Base-by-base conservation (phyloP, 2,113 vertebrate genomes). In the Amia ocellicauda region DNA sequence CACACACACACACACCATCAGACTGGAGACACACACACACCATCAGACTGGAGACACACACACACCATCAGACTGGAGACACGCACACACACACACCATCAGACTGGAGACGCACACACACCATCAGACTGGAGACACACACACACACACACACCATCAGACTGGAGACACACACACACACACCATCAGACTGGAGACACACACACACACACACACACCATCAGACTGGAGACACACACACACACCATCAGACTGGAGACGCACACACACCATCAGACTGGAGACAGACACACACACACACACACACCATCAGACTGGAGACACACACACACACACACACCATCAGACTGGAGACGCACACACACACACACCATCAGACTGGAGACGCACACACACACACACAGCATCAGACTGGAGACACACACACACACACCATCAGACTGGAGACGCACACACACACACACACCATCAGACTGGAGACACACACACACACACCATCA, bases 361-460 rank as follows among this genome's bases (percentile, higher is more conserved):
- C 47, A 8, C 7, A 50, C 47, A 5, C 47, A 0, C 47, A 50
- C 47, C 11, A 20, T 50, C 22, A 17, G 17, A 50, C 47, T 17
- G 47, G n/a, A n/a, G n/a, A 17, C 17, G 10, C 47, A 50, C 47
- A 50, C 13, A 19, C 47, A 50, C 4, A 47, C 14, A 7, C 19
- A 1, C 19, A 51, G n/a, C 3, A 9, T 2, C 49, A 51, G 20
- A 23, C n/a, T 20, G 23, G 3, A 9, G 13, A n/a, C 49, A n/a
- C n/a, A n/a, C n/a, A n/a, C n/a, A n/a, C n/a, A n/a, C n/a, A n/a
- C n/a, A n/a, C n/a, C n/a, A n/a, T n/a, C n/a, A n/a, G n/a, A n/a
- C 94, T 96, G 74, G 62, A 74, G 40, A 66, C 43, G n/a, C n/a
- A n/a, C n/a, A n/a, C n/a, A 69, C 13, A 41, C 8, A 47, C 3